Conservation (phyloP, 2,888 invertebrate species). For the Campoletis raptor region DNA sequence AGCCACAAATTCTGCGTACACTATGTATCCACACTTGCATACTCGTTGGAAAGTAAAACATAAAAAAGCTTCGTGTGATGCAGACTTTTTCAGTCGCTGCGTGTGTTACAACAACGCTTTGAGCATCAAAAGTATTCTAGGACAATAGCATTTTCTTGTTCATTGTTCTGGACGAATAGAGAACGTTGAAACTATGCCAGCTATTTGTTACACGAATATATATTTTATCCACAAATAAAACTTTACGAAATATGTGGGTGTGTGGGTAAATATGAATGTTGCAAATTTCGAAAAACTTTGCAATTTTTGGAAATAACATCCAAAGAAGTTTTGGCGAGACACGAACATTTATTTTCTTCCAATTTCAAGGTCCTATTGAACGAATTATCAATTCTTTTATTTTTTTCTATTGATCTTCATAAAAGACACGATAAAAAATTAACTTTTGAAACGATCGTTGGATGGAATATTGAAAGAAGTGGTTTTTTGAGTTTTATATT, state of each 20-base stretch:
- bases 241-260: background rate
- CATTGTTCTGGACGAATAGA: conserved; percentile 61
- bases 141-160: conserved; percentile 68
- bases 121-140: conserved; percentile 41
- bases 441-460: background rate
- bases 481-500: too few relatives aligned
- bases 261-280: background rate
- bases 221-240: background rate
- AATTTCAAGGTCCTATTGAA: background rate
- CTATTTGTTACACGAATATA: conserved; percentile 16
- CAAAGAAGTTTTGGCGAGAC: background rate
- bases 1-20: background rate
- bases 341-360: background rate
- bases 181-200: conserved; percentile 23
- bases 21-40: background rate
- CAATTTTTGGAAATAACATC: background rate
- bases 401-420: background rate
- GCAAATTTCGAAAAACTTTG: background rate
- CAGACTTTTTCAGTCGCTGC: conserved; percentile 49
- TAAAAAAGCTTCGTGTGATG: conserved; percentile 39
- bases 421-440: background rate
- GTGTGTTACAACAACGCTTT: conserved; percentile 55
- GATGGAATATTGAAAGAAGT: background rate
- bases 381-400: too few relatives aligned
- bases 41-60: conserved; percentile 9